Conservation (phyloP, 2,113 vertebrate genomes). For the Passer montanus region DNA sequence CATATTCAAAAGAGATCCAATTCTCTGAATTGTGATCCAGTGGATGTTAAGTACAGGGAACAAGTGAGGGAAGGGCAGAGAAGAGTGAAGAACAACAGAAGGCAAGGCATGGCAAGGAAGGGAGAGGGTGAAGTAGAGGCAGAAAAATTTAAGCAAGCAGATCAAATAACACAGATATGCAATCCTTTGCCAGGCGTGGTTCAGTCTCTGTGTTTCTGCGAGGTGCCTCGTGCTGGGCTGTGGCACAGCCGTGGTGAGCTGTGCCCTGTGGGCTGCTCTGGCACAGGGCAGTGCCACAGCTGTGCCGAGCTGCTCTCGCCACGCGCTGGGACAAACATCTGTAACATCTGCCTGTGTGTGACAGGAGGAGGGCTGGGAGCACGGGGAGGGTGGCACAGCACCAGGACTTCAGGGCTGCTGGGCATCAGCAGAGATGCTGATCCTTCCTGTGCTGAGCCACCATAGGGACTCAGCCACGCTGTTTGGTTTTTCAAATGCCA, state of each 20-base stretch:
- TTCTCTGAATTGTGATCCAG: not conserved
- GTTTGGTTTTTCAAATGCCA: not conserved
- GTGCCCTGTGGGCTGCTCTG: not conserved
- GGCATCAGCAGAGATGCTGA: not conserved
- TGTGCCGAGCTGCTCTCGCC: accelerated
- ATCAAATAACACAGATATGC: not conserved
- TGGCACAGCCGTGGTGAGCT: accelerated
- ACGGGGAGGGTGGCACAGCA: not conserved
- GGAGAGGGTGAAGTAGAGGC: not conserved
- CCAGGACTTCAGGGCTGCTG: not conserved
- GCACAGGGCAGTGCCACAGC: not conserved
- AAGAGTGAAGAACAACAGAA: not conserved
- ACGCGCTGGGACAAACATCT: not conserved
- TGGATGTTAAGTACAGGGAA: not conserved
- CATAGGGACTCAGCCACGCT: not conserved
- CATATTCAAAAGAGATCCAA: accelerated
- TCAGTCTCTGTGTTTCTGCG: accelerated
- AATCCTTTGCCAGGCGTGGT: not conserved
- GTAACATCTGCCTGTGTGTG: not conserved
- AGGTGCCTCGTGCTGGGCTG: not conserved
- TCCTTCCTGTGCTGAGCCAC: not conserved
- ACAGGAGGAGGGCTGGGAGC: not conserved
- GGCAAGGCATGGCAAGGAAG: not conserved
- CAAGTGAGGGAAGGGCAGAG: not conserved
- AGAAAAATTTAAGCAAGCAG: not conserved